Base-by-base conservation (phyloP, 1,140 invertebrate genomes). In the Ips typographus region DNA sequence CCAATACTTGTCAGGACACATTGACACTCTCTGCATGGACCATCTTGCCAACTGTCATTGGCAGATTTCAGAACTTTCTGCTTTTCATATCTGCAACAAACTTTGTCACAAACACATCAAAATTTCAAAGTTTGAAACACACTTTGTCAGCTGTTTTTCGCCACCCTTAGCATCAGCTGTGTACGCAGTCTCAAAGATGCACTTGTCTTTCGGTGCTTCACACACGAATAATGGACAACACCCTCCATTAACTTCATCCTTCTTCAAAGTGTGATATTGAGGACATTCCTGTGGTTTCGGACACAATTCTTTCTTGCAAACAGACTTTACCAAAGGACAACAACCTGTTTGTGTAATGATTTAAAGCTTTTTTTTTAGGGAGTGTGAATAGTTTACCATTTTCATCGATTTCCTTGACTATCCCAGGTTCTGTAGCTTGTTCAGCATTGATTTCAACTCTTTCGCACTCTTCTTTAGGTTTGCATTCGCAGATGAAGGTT, bases 401-500 rank as follows among this genome's bases (percentile, higher is more conserved):
- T 1, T 72, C 65, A 49, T 77, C 73, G 7, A 77, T 68, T 70
- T 66, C 72, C 58, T 67, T 73, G 4, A 69, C 68, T 36, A 73
- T 66, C 4, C 91, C 91, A 41, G 86, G 83, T 62, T 87, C 80
- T 8, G 88, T 61, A 49, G 82, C 73, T 49, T 84, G 80, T 6
- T 81, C 78, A 47, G 80, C 78, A 2, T 80, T 76, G 0, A 76
- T 71, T 0, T 81, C 77, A 0, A 87, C 69, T 4, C 74, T 68
- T 5, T 85, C 83, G 76, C 91, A 93, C 67, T 91, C 85, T 40
- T 87, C 86, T n/a, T 80, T 80, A 3, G 89, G 87, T 70, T 88
- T 84, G 72, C 91, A 93, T 80, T 89, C 85, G 74, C 90, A 92
- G 70, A 91, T 85, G 71, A 87, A 90, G 73, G 89, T 85, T 39